Conservation (phyloP, 2,113 vertebrate genomes). For the Andinoacara biseriatus region DNA sequence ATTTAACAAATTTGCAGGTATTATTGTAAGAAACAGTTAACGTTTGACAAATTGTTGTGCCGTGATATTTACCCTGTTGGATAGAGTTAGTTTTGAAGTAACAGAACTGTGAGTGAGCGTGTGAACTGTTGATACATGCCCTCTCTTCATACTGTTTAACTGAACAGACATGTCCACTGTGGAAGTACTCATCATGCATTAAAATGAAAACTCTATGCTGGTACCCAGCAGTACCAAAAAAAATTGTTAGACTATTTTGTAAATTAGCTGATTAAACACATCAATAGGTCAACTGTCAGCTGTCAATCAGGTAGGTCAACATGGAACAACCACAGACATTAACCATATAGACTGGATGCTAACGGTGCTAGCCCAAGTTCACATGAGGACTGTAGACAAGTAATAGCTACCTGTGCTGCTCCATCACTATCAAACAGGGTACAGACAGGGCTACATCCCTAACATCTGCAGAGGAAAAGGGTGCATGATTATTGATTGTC, state of each 20-base stretch:
- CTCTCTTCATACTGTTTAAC: background rate
- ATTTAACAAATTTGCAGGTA: background rate
- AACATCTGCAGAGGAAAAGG: background rate
- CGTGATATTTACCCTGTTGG: background rate
- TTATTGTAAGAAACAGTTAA: background rate
- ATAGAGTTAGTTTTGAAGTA: background rate
- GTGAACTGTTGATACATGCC: background rate
- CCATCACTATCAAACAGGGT: background rate
- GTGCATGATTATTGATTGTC: background rate
- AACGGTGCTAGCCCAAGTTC: background rate
- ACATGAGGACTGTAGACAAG: background rate
- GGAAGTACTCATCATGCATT: no score
- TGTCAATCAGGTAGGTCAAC: background rate
- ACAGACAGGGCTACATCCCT: background rate
- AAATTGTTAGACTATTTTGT: background rate
- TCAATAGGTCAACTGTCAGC: background rate
- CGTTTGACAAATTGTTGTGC: background rate
- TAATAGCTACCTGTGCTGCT: no score
- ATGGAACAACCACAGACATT: background rate
- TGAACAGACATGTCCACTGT: no score
- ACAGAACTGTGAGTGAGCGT: background rate
- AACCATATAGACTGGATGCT: background rate
- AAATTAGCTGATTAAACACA: background rate
- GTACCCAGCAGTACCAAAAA: background rate
- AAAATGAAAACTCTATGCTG: background rate